Evolutionary conservation across 1,140 invertebrate species (phyloP).

Genomic region (Pseudobourletiella spinata): DNA sequence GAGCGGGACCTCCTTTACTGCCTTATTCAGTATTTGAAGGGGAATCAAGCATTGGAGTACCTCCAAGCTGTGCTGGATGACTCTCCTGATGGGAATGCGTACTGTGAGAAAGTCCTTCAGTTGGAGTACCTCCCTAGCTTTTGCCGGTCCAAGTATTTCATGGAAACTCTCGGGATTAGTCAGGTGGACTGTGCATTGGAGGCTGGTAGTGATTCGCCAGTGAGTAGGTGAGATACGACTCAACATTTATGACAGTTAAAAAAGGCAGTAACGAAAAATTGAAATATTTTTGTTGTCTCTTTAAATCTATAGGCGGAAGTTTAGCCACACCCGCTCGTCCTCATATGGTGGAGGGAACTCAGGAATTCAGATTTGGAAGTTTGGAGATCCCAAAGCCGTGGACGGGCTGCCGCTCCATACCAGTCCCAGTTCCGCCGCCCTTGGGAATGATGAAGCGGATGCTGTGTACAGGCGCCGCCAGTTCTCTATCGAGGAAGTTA

Average conservation of each 20-base stretch:
- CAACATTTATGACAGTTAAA: too few species aligned
- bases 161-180: slow-evolving; percentile 29
- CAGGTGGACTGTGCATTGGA: slow-evolving; percentile 26
- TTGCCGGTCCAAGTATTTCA: slow-evolving; percentile 23
- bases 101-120: slow-evolving; percentile 25
- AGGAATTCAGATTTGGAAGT: slow-evolving; percentile 11
- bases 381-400: slow-evolving; percentile 26
- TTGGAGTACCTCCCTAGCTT: slow-evolving; percentile 29
- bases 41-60: slow-evolving; percentile 27
- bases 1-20: slow-evolving; percentile 31
- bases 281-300: too few species aligned
- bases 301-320: slow-evolving; percentile 9
- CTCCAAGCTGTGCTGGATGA: slow-evolving; percentile 34
- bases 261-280: too few species aligned
- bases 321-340: slow-evolving; percentile 11
- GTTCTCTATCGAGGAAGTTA: background rate
- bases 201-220: slow-evolving; percentile 15
- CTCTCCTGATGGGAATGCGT: slow-evolving; percentile 20
- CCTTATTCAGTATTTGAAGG: slow-evolving; percentile 33
- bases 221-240: background rate
- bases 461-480: background rate
- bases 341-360: slow-evolving; percentile 20
- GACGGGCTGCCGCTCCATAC: slow-evolving; percentile 28
- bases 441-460: background rate
- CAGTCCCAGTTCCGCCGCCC: background rate